phyloP scores from a whole-genome alignment of 2,113 vertebrate species.

The Chauna torquata region DNA sequence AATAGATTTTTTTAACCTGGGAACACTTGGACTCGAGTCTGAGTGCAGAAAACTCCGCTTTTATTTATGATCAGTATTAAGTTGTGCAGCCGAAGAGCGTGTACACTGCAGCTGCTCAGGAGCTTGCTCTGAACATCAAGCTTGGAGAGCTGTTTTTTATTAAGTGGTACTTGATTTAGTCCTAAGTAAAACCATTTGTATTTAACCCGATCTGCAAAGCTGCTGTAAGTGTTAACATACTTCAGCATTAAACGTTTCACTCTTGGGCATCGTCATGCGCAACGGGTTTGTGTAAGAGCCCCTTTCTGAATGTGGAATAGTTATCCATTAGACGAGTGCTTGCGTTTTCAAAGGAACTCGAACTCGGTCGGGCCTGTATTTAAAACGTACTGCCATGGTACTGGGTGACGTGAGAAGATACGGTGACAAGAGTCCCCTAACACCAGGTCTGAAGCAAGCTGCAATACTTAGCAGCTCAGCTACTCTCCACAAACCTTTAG shows the following conservation, averaged over 20 bases:
- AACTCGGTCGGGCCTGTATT: neutral
- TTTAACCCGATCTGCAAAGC: neutral
- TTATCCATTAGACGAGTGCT: neutral
- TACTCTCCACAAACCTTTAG: rapidly evolving
- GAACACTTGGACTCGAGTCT: neutral
- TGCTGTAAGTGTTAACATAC: neutral
- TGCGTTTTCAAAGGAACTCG: neutral
- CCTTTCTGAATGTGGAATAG: neutral
- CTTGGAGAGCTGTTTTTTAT: neutral
- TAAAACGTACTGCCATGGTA: neutral
- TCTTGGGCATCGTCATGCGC: neutral
- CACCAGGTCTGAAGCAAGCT: neutral
- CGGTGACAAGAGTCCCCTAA: neutral
- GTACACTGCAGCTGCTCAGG: neutral
- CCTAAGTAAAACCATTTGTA: neutral
- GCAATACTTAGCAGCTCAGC: rapidly evolving
- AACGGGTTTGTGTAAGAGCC: rapidly evolving
- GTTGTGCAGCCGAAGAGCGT: neutral
- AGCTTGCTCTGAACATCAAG: neutral
- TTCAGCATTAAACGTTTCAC: neutral
- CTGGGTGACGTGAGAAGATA: neutral
- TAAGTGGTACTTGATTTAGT: neutral
- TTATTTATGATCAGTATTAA: neutral
- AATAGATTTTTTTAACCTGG: neutral
- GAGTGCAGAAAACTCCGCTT: neutral